Conservation (phyloP, 1,140 invertebrate genomes). For the Capitella teleta region DNA sequence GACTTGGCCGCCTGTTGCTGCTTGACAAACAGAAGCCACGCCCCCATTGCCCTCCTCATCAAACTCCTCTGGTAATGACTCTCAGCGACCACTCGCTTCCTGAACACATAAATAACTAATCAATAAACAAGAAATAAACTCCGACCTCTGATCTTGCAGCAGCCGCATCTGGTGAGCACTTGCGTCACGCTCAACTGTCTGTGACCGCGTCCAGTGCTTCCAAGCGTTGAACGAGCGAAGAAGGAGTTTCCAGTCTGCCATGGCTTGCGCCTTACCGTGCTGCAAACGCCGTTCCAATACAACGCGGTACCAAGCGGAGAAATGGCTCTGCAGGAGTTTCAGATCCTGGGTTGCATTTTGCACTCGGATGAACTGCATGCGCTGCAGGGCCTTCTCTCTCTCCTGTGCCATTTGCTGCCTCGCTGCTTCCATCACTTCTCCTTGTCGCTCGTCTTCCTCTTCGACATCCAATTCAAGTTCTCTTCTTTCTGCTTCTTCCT, state of each 20-base stretch:
- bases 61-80: constrained; percentile 19
- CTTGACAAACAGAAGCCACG: constrained; percentile 27
- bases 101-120: constrained; percentile 9
- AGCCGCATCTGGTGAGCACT: constrained; percentile 14
- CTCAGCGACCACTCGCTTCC: constrained; percentile 25
- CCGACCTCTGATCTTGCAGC: too few species aligned
- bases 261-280: constrained; percentile 33
- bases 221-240: constrained; percentile 34
- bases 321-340: constrained; percentile 29
- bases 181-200: constrained; percentile 16
- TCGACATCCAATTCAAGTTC: constrained; percentile 15
- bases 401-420: constrained; percentile 3
- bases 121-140: too few species aligned
- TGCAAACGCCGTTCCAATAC: constrained; percentile 28
- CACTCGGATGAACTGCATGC: too few species aligned
- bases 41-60: constrained; percentile 23
- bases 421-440: constrained; percentile 10
- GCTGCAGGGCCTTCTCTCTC: neutral
- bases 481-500: too few species aligned
- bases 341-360: neutral
- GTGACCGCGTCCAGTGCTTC: constrained; percentile 20
- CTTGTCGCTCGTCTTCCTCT: constrained; percentile 19
- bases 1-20: constrained; percentile 21
- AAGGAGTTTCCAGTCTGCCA: constrained; percentile 36
- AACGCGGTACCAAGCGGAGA: constrained; percentile 36